Base-by-base conservation (phyloP, 2,113 vertebrate genomes). In the Gasterosteus aculeatus region DNA sequence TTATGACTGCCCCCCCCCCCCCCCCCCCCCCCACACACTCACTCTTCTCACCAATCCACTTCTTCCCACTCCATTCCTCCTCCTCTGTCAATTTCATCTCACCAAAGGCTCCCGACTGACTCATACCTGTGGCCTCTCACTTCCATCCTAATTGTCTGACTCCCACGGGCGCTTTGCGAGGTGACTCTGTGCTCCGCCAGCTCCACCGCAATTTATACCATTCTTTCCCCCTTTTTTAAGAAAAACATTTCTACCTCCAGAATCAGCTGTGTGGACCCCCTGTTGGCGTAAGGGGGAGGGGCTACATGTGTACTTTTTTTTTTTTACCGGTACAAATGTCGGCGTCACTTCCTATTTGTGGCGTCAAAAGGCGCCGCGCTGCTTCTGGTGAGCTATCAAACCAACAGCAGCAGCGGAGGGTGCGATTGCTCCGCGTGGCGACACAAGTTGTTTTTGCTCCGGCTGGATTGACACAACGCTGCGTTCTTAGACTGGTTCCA, bases 131-230 rank as follows among this genome's bases (percentile, higher is more conserved):
- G 77, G 78, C 85, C 78, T 86, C 81, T 7, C 71, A 71, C 81
- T 81, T 81, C 76, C 85, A 68, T 85, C 86, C 87, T 84, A 85
- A 89, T 89, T 85, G 84, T 86, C 87, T 80, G 83, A 87, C 83
- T 89, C 91, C 87, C 84, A 90, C 87, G 41, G 60, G 73, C 80
- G 69, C 83, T 86, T 86, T 81, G 57, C 19, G 0, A 77, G 72
- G 78, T 77, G 80, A 89, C 72, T 78, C 14, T 3, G 56, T 18
- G 72, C 81, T 73, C 79, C 14, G 8, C 61, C 47, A 1, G 56
- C 35, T 51, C 29, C 33, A 33, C 75, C 61, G 62, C 63, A 73
- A 81, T 88, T 88, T 26, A 56, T 51, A 72, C 61, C 19, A 39
- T 46, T 42, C 41, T 16, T 19, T 57, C 53, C 38, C 12, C 7